Base-by-base conservation (phyloP, 2,113 vertebrate species). In the Otis tarda region DNA sequence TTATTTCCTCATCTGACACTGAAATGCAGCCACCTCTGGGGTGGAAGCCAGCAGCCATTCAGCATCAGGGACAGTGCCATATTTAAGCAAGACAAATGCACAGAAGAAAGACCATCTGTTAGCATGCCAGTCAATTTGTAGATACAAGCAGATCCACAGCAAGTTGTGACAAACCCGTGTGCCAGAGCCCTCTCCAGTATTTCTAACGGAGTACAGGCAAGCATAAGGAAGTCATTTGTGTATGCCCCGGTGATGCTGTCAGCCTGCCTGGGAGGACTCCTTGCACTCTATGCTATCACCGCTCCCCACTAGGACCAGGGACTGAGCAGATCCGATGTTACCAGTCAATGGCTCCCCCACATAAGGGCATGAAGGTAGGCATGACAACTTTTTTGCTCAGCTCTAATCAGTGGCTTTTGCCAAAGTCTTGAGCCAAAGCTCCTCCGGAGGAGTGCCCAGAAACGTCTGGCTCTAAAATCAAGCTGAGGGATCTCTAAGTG, bases 11-110 rank as follows among this genome's bases (percentile, higher is more conserved):
- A 93, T 97, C 86, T 79, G n/a, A 87, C 92, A 70, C 53, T 83
- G 87, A 94, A 78, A 79, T 85, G 82, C 45, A 83, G 55, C 87
- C 89, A 94, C 90, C 75, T 92, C 70, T 95, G 91, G 87, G 84
- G 94, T 92, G 53, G 93, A 96, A 95, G 95, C 96, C 96, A 96
- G 87, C 82, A 97, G 82, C 96, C 61, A 92, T 96, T 96, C 95
- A 92, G 91, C 91, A 96, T 96, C 95, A 96, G 75, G 65, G 90
- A 94, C 71, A 67, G 37, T 92, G 89, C 69, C 83, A 95, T 92
- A 83, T 94, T 95, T 87, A 92, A 93, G 84, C 77, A 91, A 94
- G 93, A 86, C 84, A 90, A 83, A 76, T 65, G 59, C 70, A 78
- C 52, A 73, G 61, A 59, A 75, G 89, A 91, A 94, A 93, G 49